Evolutionary conservation across 30 jellyfish, hydroid and myxozoan species (phyloP).

Genomic region (Turritopsis rubra): DNA sequence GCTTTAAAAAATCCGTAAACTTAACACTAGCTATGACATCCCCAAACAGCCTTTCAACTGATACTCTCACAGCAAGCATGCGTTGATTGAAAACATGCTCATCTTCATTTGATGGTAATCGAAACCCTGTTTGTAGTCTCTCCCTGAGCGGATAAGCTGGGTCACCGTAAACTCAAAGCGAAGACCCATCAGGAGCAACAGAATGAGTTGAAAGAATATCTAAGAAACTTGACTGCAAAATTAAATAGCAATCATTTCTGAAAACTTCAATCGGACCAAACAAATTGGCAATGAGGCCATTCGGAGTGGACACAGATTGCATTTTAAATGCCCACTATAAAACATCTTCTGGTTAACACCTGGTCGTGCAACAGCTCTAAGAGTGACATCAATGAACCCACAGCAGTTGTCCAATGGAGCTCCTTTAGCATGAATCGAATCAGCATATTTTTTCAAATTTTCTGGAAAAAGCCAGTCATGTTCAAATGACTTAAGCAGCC

Average conservation of each 20-base stretch:
- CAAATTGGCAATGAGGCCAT: not conserved
- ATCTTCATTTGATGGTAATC: not conserved
- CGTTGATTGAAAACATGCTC: not conserved
- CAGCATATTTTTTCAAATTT: not conserved
- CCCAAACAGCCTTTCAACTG: conserved; percentile 1
- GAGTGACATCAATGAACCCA: not conserved
- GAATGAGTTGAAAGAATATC: not conserved
- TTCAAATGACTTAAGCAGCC: too few species aligned
- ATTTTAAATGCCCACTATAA: not conserved
- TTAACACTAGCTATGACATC: not conserved
- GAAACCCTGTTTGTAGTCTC: not conserved
- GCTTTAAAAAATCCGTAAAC: not conserved
- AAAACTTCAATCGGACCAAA: not conserved
- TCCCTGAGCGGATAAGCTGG: not conserved
- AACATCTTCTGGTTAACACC: not conserved
- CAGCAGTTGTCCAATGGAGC: not conserved
- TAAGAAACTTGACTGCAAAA: not conserved
- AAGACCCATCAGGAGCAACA: not conserved
- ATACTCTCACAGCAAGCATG: not conserved
- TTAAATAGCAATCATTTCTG: not conserved
- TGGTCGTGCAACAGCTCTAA: not conserved
- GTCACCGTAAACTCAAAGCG: not conserved
- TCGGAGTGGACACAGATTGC: not conserved
- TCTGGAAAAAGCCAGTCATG: too few species aligned
- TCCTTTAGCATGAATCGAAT: not conserved